phyloP scores from a whole-genome alignment of 2,113 vertebrate species.

The Rissa tridactyla region DNA sequence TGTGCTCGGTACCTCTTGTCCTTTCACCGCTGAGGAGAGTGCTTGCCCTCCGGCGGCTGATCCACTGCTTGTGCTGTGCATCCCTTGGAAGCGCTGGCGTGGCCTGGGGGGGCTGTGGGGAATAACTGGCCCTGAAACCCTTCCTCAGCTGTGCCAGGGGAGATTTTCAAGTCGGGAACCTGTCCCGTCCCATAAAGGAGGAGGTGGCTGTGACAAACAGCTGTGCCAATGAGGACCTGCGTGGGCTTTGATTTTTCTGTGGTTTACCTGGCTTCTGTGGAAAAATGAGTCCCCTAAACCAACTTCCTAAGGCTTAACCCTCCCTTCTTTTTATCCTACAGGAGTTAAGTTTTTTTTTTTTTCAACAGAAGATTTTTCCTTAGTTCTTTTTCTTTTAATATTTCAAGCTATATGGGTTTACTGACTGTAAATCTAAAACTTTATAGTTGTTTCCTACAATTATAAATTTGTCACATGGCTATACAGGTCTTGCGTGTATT shows the following conservation, averaged over 20 bases:
- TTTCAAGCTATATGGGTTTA: not conserved
- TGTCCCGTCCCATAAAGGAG: not conserved
- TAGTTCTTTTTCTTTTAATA: not conserved
- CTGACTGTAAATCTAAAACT: not conserved
- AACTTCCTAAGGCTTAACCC: not conserved
- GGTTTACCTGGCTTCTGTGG: not conserved
- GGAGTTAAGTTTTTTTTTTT: not conserved
- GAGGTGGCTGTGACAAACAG: not conserved
- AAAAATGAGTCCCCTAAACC: not conserved
- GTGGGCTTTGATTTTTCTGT: not conserved
- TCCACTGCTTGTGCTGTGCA: fast-evolving
- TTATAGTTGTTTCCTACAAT: not conserved
- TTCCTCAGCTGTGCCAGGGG: not conserved
- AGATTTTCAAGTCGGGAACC: not conserved
- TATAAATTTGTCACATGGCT: not conserved
- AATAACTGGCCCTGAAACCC: not conserved
- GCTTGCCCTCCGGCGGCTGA: not conserved
- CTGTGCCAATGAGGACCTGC: not conserved
- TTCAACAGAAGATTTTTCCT: not conserved
- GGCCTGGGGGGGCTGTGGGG: not conserved
- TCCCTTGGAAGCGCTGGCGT: not conserved
- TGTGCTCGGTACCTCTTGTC: not conserved
- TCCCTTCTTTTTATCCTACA: not conserved
- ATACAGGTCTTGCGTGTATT: not conserved
- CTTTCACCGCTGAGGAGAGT: not conserved